Conservation (phyloP, 2,797 vertebrate genomes). For the Avahi laniger region DNA sequence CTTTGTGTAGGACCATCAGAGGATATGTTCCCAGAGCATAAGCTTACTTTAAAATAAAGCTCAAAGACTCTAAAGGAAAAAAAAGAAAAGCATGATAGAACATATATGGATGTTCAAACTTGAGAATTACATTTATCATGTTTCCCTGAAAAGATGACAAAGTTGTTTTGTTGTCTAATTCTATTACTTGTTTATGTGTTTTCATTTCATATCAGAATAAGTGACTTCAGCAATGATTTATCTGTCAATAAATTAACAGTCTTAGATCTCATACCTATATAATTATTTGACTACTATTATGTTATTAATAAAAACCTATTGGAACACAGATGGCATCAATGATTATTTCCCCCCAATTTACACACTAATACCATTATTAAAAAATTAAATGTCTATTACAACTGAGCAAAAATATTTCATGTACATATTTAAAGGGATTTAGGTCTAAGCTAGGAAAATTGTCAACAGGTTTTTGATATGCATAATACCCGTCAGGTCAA, state of each 20-base stretch:
- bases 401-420: neutral
- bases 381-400: neutral
- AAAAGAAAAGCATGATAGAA: neutral
- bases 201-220: neutral
- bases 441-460: neutral
- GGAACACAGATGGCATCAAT: neutral
- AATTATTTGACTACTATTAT: neutral
- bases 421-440: neutral
- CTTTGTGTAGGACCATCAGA: neutral
- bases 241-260: neutral
- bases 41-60: slow-evolving; percentile 10
- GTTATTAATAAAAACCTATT: neutral
- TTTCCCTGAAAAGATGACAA: neutral
- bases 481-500: neutral
- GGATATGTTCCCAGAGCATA: neutral
- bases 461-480: neutral
- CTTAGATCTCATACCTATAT: neutral
- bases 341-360: neutral
- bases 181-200: neutral
- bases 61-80: neutral
- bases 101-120: neutral
- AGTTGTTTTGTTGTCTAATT: neutral
- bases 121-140: neutral
- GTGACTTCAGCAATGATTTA: neutral
- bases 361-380: neutral